These are phyloP conservation scores for Bombus waltoni DNA, from an alignment of 1,140 invertebrate genomes.

Conservation along the genomic window DNA sequence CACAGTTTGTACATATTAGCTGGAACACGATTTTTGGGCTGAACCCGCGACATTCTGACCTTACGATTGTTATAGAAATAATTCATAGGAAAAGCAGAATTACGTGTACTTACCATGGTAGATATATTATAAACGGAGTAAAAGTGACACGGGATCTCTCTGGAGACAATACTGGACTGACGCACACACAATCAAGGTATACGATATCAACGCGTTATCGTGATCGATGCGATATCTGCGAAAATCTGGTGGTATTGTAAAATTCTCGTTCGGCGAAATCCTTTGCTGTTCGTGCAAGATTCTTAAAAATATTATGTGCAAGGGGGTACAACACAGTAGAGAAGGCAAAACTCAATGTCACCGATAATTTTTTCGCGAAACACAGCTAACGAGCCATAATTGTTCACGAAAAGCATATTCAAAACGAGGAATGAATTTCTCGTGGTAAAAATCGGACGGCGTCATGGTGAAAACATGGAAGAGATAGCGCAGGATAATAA, in stretches of 20 bases:
- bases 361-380: background rate
- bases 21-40: slow-evolving; percentile 31
- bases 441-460: background rate
- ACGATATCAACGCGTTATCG: slow-evolving; percentile 65
- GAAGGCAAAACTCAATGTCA: background rate
- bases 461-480: slow-evolving; percentile 11
- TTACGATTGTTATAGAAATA: background rate
- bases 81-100: slow-evolving; percentile 9
- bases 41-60: background rate
- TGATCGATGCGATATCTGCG: slow-evolving; percentile 49
- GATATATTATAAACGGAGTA: slow-evolving; percentile 15
- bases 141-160: slow-evolving; percentile 1
- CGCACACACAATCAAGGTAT: slow-evolving; percentile 54
- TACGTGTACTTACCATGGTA: slow-evolving; percentile 60
- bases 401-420: background rate
- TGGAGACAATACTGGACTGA: slow-evolving; percentile 29
- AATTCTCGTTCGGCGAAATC: slow-evolving; percentile 12
- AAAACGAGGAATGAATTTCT: background rate
- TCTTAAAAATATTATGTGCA: background rate
- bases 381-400: background rate
- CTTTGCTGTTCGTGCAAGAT: background rate
- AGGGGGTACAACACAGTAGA: background rate
- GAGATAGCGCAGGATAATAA: slow-evolving; percentile 13
- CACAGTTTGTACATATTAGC: background rate
- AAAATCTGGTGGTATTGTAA: slow-evolving; percentile 48